These are phyloP conservation scores for Limnephilus auricula DNA, from an alignment of 2,888 invertebrate genomes.

Conservation along the genomic window DNA sequence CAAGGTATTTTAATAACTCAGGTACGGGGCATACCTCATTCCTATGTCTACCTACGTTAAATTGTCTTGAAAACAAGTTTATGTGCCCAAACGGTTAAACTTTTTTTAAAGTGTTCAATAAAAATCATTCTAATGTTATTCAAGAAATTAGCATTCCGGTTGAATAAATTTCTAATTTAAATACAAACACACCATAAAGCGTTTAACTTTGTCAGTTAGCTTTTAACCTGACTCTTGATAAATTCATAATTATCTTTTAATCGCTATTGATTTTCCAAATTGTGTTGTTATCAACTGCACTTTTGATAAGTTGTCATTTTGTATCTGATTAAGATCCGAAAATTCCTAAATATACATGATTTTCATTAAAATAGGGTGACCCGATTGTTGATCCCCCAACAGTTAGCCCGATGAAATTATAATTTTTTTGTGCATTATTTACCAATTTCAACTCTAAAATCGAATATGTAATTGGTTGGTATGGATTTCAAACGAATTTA, in stretches of 20 bases:
- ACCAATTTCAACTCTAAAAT: no score
- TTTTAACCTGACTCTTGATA: not conserved
- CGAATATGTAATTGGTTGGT: no score
- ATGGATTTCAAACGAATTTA: no score
- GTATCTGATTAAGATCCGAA: not conserved
- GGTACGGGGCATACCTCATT: no score
- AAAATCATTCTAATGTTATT: not conserved
- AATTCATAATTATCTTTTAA: not conserved
- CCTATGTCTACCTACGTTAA: no score
- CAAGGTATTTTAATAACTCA: no score
- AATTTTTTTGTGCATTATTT: no score
- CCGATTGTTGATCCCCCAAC: no score
- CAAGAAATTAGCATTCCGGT: not conserved
- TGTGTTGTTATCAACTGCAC: not conserved
- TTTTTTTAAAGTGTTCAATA: no score
- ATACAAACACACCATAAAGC: not conserved
- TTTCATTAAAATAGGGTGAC: not conserved
- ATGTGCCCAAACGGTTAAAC: no score
- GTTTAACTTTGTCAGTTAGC: not conserved
- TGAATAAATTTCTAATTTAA: not conserved
- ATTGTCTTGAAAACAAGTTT: no score
- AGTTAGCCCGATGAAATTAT: no score
- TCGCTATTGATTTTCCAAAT: not conserved
- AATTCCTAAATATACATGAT: constrained; percentile 22
- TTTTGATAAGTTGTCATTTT: not conserved